Base-by-base conservation (phyloP, 2,113 vertebrate species). In the Typhlomys cinereus region DNA sequence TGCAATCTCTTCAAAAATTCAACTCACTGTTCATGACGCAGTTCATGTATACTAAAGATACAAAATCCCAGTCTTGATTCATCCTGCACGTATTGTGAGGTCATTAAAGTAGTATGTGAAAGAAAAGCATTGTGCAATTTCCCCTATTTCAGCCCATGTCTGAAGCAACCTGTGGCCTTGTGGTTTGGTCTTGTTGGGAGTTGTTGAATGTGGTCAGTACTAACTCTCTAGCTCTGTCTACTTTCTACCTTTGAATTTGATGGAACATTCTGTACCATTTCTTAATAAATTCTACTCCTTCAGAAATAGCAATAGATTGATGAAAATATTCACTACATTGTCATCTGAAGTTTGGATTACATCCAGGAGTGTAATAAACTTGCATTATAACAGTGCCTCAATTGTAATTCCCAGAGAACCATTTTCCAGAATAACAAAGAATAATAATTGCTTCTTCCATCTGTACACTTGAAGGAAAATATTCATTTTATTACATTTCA, bases 61-160 rank as follows among this genome's bases (percentile, higher is more conserved):
- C 44, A 64, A 86, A 57, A 6, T 59, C 3, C 13, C 44, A 83
- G 21, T 7, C 36, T 39, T 74, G 14, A 82, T 87, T 93, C 50
- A 31, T 34, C 15, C 20, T 59, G 31, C 13, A 23, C 78, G 7
- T 4, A 7, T 80, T 83, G 18, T 21, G 64, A 52, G 36, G 39
- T 15, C 64, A 29, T 82, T 59, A 57, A 88, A 61, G 61, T 83
- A 36, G 82, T 59, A 11, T 92, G 76, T 36, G 25, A 70, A 92
- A 85, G 74, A 70, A 70, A 66, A 39, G 27, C 11, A 82, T 96
- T 92, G 90, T 84, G 87, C 89, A 96, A 97, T 91, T 94, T 97
- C 69, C 94, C n/a, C 59, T 92, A 14, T 95, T 96, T 94, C 52
- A 71, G 70, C 88, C 93, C 59, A 66, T 41, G 11, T 88, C 75